These are phyloP conservation scores for Masnerella sp. DNA, from an alignment of 2,888 invertebrate species.

Conservation along the genomic window DNA sequence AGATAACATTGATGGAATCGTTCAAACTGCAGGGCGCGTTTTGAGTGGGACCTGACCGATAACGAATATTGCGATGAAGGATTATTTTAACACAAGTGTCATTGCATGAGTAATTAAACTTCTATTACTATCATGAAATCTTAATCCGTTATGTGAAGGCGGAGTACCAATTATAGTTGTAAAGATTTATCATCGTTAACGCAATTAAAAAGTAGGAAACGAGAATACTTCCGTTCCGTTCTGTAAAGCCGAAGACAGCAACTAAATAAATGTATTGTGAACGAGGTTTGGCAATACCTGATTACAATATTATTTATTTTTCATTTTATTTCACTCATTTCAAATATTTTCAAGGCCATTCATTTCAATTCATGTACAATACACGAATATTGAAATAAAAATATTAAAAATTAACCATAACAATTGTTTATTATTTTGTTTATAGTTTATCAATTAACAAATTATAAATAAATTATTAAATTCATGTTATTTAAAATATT, in stretches of 20 bases:
- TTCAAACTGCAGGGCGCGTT: too few relatives aligned
- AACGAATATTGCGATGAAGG: conserved; percentile 15
- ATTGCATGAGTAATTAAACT: conserved; percentile 57
- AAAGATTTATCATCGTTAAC: conserved; percentile 70
- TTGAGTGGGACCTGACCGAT: too few relatives aligned
- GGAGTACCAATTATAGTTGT: conserved; percentile 63
- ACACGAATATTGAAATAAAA: too few relatives aligned
- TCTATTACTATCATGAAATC: conserved; percentile 45
- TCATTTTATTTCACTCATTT: too few relatives aligned
- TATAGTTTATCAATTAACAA: too few relatives aligned
- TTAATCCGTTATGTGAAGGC: conserved; percentile 50
- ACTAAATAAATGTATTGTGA: conserved; percentile 39
- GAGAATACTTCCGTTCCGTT: conserved; percentile 75
- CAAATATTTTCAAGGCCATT: too few relatives aligned
- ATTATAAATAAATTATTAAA: too few relatives aligned
- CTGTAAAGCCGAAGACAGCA: conserved; percentile 70
- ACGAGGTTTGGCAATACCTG: conserved; percentile 47
- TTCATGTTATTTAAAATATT: too few relatives aligned
- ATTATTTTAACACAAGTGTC: conserved; percentile 44
- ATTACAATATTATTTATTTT: conserved; percentile 28
- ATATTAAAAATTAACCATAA: too few relatives aligned
- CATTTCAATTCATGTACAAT: too few relatives aligned
- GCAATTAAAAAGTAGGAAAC: conserved; percentile 75
- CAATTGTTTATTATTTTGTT: too few relatives aligned
- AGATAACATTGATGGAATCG: too few relatives aligned